These are phyloP conservation scores for Antechinus stuartii DNA, from an alignment of 2,113 vertebrate genomes.

Conservation along the genomic window DNA sequence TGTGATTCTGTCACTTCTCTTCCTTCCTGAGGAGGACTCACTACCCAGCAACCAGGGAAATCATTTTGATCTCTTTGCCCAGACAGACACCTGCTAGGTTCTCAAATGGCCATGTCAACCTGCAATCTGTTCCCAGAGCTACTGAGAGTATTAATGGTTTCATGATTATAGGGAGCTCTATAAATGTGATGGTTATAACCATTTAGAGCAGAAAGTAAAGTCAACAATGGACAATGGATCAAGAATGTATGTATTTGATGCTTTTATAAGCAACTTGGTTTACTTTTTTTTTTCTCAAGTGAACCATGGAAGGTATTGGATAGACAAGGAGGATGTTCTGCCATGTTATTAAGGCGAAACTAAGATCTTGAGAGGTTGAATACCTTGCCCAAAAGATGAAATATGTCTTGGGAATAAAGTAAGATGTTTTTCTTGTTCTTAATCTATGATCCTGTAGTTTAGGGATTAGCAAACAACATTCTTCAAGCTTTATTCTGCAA, in stretches of 20 bases:
- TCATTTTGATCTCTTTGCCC: not conserved
- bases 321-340: not conserved
- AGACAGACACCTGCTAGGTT: not conserved
- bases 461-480: not conserved
- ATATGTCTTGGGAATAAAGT: not conserved
- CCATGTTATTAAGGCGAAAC: not conserved
- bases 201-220: constrained; percentile 14
- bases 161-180: not conserved
- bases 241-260: not conserved
- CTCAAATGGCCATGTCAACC: constrained; percentile 4
- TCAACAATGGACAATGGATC: not conserved
- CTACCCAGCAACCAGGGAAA: not conserved
- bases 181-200: not conserved
- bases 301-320: not conserved
- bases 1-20: not conserved
- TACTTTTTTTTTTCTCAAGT: not conserved
- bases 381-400: not conserved
- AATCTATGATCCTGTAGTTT: not conserved
- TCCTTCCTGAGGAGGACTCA: not conserved
- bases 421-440: not conserved
- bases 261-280: not conserved
- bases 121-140: not conserved
- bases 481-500: not conserved
- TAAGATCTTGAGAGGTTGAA: not conserved
- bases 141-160: not conserved